Percentiles rank a stretch among this genome's conserved stretches.
phyloP scores from a whole-genome alignment of 2,797 vertebrate genomes.

The Chelmon rostratus region DNA sequence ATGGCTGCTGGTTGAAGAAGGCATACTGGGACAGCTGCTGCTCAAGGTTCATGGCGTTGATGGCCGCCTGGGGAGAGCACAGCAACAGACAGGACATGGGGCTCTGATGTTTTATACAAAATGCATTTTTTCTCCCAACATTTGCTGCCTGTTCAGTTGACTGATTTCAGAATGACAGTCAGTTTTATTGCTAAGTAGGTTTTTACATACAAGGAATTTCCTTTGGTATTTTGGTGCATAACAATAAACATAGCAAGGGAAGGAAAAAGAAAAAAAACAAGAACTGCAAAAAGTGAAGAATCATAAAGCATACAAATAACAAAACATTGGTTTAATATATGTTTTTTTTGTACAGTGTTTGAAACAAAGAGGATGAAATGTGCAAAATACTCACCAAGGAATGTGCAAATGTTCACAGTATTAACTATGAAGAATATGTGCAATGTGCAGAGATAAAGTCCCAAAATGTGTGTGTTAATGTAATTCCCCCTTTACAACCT shows the following conservation, averaged over 20 bases:
- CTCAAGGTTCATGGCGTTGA: slow-evolving; percentile 92
- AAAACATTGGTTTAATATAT: no score
- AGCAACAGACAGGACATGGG: not conserved
- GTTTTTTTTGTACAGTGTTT: not conserved
- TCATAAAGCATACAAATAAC: not conserved
- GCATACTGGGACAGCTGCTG: slow-evolving; percentile 92
- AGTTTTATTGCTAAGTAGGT: not conserved
- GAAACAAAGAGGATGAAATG: not conserved
- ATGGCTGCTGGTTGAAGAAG: slow-evolving; percentile 91
- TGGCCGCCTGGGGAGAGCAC: slow-evolving; percentile 84
- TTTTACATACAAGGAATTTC: not conserved
- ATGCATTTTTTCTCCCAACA: not conserved
- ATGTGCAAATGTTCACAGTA: not conserved
- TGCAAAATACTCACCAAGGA: no score
- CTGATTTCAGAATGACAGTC: not conserved
- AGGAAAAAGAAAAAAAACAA: not conserved
- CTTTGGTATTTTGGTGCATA: not conserved
- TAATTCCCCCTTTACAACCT: not conserved
- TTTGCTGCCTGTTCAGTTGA: not conserved
- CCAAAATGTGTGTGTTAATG: not conserved
- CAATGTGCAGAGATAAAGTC: not conserved
- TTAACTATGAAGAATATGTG: no score
- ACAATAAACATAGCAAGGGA: not conserved
- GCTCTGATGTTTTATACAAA: not conserved
- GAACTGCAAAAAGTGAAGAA: not conserved